phyloP scores from a whole-genome alignment of 1,140 invertebrate genomes.

The Hyposmocoma kahamanoa region DNA sequence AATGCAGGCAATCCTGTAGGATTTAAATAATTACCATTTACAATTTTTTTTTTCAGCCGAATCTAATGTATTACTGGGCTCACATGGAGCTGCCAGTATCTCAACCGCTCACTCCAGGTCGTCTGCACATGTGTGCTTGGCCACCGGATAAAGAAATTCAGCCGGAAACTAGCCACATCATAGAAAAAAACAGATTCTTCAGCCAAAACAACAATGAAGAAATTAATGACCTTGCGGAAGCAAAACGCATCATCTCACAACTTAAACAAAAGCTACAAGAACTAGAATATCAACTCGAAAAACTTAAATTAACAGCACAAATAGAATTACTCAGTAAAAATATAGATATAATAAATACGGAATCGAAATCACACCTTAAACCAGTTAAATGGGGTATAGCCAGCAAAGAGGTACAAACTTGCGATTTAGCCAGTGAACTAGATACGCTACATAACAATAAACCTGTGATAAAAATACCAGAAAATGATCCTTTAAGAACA shows the following conservation, averaged over 20 bases:
- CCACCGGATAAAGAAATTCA: constrained; percentile 47
- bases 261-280: constrained; percentile 65
- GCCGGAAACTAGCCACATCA: constrained; percentile 9
- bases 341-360: constrained; percentile 35
- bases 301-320: constrained; percentile 70
- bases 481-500: constrained; percentile 48
- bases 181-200: constrained; percentile 27
- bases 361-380: constrained; percentile 31
- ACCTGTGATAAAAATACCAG: constrained; percentile 60
- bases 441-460: constrained; percentile 36
- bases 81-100: constrained; percentile 82
- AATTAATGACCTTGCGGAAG: constrained; percentile 54
- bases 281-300: constrained; percentile 72
- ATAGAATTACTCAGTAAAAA: constrained; percentile 72
- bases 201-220: constrained; percentile 55
- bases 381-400: constrained; percentile 28
- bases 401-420: constrained; percentile 50
- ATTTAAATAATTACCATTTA: too few species aligned
- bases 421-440: constrained; percentile 27
- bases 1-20: too few species aligned
- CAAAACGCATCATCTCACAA: constrained; percentile 53
- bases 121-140: constrained; percentile 57
- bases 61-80: constrained; percentile 92
- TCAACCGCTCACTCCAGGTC: constrained; percentile 81
- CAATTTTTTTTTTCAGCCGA: constrained; percentile 81